Evolutionary conservation across 2,797 vertebrate species (phyloP).

Genomic region (Sparus aurata): DNA sequence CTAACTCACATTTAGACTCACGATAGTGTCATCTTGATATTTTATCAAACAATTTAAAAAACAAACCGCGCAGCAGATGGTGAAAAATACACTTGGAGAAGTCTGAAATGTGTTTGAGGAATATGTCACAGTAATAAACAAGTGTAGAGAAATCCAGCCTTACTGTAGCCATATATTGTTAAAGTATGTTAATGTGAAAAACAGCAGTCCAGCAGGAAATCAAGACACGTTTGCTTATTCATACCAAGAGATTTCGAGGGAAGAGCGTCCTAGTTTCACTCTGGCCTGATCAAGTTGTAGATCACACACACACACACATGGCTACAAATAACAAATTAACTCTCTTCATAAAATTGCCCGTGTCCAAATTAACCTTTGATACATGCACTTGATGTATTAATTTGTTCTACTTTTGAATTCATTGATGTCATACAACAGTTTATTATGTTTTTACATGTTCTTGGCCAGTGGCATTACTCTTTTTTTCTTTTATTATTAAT

Average conservation of each 20-base stretch:
- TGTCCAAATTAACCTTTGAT: not conserved
- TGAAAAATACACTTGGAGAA: not conserved
- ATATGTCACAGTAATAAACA: not conserved
- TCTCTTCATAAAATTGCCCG: not conserved
- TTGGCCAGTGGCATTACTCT: not conserved
- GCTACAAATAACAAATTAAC: not conserved
- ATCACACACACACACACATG: not conserved
- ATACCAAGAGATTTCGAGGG: not conserved
- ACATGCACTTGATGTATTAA: conserved; percentile 9
- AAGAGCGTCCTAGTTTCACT: conserved; percentile 2
- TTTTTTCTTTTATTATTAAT: not conserved
- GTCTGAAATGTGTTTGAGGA: not conserved
- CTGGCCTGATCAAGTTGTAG: conserved; percentile 8
- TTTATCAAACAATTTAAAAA: not conserved
- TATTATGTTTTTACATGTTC: conserved; percentile 2
- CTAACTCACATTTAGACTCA: not conserved
- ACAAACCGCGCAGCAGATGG: not conserved
- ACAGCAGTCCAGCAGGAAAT: not conserved
- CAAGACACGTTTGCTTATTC: not conserved
- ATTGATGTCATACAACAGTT: not conserved
- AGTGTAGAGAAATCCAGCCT: not conserved
- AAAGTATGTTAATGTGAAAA: not conserved
- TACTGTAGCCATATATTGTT: not conserved
- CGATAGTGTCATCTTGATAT: not conserved
- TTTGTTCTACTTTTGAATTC: conserved; percentile 7